Evolutionary conservation across 2,113 vertebrate species (phyloP).

Genomic region (Chamaea fasciata): DNA sequence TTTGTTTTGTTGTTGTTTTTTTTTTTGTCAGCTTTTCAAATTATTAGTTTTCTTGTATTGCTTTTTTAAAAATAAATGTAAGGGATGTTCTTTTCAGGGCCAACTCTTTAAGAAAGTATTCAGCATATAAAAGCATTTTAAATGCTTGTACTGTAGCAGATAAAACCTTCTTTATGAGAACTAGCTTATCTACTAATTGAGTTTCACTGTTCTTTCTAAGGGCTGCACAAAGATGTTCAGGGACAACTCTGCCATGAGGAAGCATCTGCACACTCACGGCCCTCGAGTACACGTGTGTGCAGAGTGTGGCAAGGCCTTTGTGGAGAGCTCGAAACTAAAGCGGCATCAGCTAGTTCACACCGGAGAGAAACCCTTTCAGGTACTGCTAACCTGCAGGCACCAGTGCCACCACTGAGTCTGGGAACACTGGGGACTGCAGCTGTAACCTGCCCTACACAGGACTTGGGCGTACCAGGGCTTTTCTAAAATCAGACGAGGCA

Average conservation of each 20-base stretch:
- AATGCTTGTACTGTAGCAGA: neutral
- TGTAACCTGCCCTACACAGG: neutral
- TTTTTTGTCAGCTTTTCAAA: neutral
- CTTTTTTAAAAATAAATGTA: neutral
- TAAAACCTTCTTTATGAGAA: neutral
- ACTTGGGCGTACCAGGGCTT: neutral
- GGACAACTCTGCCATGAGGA: constrained; percentile 99
- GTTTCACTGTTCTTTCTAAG: constrained; percentile 71
- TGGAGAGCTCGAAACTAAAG: constrained; percentile 97
- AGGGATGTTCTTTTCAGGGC: neutral
- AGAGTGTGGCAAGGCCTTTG: constrained; percentile 97
- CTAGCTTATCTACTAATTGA: constrained; percentile 29
- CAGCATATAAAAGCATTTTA: neutral
- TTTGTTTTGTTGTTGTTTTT: no score
- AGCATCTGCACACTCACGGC: constrained; percentile 96
- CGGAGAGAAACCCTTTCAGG: constrained; percentile 99
- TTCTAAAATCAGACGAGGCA: neutral
- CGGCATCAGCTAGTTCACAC: constrained; percentile 98
- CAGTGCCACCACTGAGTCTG: neutral
- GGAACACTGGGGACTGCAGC: neutral
- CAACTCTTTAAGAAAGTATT: neutral
- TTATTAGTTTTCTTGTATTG: neutral
- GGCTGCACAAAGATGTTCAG: constrained; percentile 99
- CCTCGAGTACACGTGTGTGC: constrained; percentile 96
- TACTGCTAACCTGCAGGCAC: constrained; percentile 25